phyloP scores from a whole-genome alignment of 2,113 vertebrate species.

The Phocoena phocoena region DNA sequence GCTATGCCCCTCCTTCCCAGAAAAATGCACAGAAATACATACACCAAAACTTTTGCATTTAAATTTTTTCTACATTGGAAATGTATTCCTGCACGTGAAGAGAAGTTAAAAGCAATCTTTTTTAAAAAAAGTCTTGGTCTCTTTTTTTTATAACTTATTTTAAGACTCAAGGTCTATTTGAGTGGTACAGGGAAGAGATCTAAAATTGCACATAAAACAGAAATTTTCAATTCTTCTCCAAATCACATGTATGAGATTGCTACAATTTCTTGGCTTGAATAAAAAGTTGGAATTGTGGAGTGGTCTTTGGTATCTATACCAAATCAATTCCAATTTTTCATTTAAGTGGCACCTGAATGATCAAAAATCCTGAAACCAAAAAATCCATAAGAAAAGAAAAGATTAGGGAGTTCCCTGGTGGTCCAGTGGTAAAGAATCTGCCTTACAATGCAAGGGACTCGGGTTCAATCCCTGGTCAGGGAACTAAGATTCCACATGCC shows the following conservation, averaged over 20 bases:
- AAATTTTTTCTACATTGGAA: slow-evolving; percentile 40
- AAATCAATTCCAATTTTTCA: slow-evolving; percentile 31
- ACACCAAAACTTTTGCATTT: slow-evolving; percentile 41
- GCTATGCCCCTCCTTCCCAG: not conserved
- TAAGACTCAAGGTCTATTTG: slow-evolving; percentile 47
- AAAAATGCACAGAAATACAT: not conserved
- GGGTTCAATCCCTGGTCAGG: too few species aligned
- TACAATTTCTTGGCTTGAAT: not conserved
- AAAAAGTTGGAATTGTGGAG: not conserved
- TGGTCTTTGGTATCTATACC: not conserved
- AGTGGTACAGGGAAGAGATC: not conserved
- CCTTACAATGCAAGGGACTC: too few species aligned
- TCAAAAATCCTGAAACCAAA: not conserved
- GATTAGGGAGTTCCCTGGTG: too few species aligned
- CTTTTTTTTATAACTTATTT: slow-evolving; percentile 54
- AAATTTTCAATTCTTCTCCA: slow-evolving; percentile 19
- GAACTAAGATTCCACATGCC: too few species aligned
- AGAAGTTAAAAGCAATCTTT: slow-evolving; percentile 55
- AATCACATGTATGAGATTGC: not conserved
- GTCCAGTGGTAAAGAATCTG: too few species aligned
- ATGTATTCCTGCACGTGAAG: not conserved
- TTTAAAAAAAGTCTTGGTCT: slow-evolving; percentile 3
- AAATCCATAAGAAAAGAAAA: not conserved
- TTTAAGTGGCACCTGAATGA: not conserved
- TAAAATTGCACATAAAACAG: slow-evolving; percentile 45